Base-by-base conservation (phyloP, 2,888 invertebrate species). In the Orthosia gracilis region DNA sequence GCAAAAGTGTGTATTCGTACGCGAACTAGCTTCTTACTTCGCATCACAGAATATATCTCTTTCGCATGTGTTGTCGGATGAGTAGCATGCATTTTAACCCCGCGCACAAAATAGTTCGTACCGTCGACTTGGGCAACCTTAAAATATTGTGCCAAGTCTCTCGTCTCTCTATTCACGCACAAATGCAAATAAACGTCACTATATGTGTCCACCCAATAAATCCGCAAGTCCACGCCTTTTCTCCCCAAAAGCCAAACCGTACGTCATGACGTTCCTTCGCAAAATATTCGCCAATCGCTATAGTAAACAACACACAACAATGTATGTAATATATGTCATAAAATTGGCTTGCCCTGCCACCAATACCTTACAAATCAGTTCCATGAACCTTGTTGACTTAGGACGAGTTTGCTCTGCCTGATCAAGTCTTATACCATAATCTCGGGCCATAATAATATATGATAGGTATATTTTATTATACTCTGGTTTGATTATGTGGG, bases 341-440 rank as follows among this genome's bases (percentile, higher is more conserved):
- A 87, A 78, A 83, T 58, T 74, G 70, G 54, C 61, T 61, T 57
- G 61, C 64, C 58, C 26, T 64, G 71, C 55, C 64, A 65, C 73
- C 63, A 61, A 73, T 81, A 71, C 69, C 26, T 78, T 69, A 59
- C 69, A 59, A 67, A 73, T 68, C 70, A 76, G 81, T 74, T 58
- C 79, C 49, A 69, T 70, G 82, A 65, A 74, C 72, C 62, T 11
- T 86, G 82, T 86, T 86, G 84, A 86, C 77, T 79, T 87, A 86
- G 85, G 86, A 82, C 57, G 26, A 61, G 76, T 84, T 87, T 82
- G 76, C 78, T 54, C 73, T 65, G 45, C 58, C 59, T 76, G 82
- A 86, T 87, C 87, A 86, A 86, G 78, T 77, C 72, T 86, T 76
- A 75, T 76, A 23, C 71, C 71, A 82, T 87, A 86, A 86, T 86